Conservation (phyloP, 2,113 vertebrate species). For the Protobothrops mucrosquamatus region DNA sequence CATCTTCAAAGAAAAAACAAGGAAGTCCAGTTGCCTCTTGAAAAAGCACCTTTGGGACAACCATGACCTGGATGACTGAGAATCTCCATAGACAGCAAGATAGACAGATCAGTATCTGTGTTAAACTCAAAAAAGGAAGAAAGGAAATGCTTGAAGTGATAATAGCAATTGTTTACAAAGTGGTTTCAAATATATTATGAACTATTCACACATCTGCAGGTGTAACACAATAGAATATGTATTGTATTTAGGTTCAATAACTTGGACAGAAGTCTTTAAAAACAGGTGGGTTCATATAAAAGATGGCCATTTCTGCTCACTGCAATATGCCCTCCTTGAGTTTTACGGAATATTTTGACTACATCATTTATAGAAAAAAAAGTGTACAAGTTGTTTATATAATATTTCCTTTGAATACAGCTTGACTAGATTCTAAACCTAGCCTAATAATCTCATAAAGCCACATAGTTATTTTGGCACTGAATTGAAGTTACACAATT, state of each 20-base stretch:
- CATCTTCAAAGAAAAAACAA: too few relatives aligned
- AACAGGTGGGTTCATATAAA: neutral
- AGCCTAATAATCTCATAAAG: neutral
- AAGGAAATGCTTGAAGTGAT: neutral
- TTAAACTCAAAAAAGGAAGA: neutral
- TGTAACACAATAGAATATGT: neutral
- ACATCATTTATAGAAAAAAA: neutral
- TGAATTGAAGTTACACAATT: neutral
- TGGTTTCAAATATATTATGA: neutral
- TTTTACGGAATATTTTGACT: neutral
- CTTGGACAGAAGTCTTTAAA: neutral
- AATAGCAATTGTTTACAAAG: neutral
- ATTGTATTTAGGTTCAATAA: neutral
- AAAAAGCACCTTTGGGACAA: too few relatives aligned
- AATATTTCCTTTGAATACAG: neutral
- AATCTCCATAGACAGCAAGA: too few relatives aligned
- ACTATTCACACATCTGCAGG: neutral
- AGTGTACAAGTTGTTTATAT: neutral
- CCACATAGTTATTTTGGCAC: neutral
- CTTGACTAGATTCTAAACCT: neutral
- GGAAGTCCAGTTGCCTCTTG: too few relatives aligned
- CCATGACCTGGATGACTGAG: too few relatives aligned
- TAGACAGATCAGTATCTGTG: neutral
- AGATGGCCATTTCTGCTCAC: neutral
- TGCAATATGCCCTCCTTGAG: neutral